Percentiles rank a stretch among this genome's conserved stretches.
Evolutionary conservation across 2,797 vertebrate species (phyloP).

Genomic region (Acanthurus leucopareius): DNA sequence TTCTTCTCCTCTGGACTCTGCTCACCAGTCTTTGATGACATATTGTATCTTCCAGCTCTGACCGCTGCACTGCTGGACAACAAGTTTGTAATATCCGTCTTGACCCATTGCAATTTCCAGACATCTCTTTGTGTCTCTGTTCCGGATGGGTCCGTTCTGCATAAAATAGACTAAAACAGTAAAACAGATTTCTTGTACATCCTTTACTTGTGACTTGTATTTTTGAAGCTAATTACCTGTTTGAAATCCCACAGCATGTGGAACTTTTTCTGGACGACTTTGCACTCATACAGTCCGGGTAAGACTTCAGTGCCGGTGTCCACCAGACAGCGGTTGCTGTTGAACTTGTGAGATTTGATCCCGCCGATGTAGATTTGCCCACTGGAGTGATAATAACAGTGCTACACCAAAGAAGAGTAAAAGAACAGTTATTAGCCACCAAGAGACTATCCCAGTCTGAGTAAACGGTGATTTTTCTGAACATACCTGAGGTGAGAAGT

Average conservation of each 20-base stretch:
- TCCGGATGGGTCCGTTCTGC: slow-evolving; percentile 76
- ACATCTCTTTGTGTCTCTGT: slow-evolving; percentile 79
- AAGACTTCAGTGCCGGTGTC: slow-evolving; percentile 61
- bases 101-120: slow-evolving; percentile 61
- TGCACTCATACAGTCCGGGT: slow-evolving; percentile 73
- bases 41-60: slow-evolving; percentile 81
- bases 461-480: not conserved
- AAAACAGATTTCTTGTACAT: not conserved
- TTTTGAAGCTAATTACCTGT: slow-evolving; percentile 65
- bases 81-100: slow-evolving; percentile 39
- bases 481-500: slow-evolving; percentile 71
- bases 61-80: slow-evolving; percentile 74
- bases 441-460: not conserved
- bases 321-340: slow-evolving; percentile 79
- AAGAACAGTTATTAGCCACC: slow-evolving; percentile 17
- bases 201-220: not conserved
- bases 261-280: slow-evolving; percentile 55
- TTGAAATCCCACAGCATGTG: slow-evolving; percentile 81
- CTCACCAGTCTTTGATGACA: slow-evolving; percentile 25
- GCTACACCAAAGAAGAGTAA: slow-evolving; percentile 41
- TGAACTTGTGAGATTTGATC: slow-evolving; percentile 80
- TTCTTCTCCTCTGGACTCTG: not conserved
- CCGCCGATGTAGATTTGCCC: slow-evolving; percentile 79
- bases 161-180: slow-evolving; percentile 25
- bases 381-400: slow-evolving; percentile 65